Evolutionary conservation across 2,888 invertebrate species (phyloP), one percentile per base, ranked within the genome.

Genomic region (Meganola albula): DNA sequence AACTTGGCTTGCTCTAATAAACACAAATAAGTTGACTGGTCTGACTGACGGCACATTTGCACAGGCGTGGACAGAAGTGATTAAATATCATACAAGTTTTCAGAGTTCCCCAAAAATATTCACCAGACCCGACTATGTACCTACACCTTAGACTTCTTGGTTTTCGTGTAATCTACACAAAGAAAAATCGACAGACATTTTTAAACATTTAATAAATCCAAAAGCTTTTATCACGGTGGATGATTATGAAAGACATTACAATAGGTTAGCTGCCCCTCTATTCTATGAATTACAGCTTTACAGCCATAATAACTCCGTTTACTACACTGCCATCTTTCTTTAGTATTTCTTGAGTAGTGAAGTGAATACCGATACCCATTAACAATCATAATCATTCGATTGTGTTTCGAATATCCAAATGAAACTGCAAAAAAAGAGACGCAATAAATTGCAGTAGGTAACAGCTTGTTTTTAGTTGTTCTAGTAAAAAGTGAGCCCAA

Each of bases 241-340:
- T 74, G 75, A 27, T 74, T 75, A 30, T 75, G 75, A 0, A 20
- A 27, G 10, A 33, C 57, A 27, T 71, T 75, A 2, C 42, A 45
- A 24, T 59, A 62, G 2, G 53, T 44, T 0, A 65, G 45, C 4
- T 41, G 42, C 1, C 68, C 69, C 1, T 56, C 58, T 1, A 45
- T 37, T 6, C 61, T 63, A 10, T 70, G 68, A 9, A 77, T 51
- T 1, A 66, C 71, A 0, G 77, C 76, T 40, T 74, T 76, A 29
- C 77, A 77, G 0, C 74, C 76, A 24, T 60, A 74, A 31, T 63
- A 63, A 24, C 72, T 73, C n/a, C 76, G 48, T 14, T 72, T 56
- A 18, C 69, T 73, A 34, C 77, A 77, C 38, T 73, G 68, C 77
- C 77, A 77, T 2, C 76, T 47, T 24, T 67, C 63, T 20, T 63